Base-by-base conservation (phyloP, 2,113 vertebrate species). In the Lepus americanus region DNA sequence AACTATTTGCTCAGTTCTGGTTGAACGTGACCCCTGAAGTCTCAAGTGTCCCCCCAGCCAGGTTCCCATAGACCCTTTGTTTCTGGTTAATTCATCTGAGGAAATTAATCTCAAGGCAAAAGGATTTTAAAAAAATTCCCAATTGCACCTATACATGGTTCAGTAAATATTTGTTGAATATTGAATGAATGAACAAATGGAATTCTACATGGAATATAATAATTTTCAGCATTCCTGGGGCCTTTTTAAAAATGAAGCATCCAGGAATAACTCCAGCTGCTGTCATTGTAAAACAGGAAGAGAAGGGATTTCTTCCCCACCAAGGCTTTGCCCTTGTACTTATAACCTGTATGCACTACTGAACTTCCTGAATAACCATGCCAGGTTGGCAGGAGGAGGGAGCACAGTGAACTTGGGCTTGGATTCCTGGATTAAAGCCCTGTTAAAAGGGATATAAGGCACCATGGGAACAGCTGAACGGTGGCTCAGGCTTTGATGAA, bases 71-170 rank as follows among this genome's bases (percentile, higher is more conserved):
- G 55, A 67, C 22, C 77, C 77, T 74, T 29, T 49, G 49, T 29
- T 73, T 90, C 36, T 55, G 63, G 55, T 77, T 88, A 69, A 80
- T 33, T 90, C 79, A 87, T 88, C 74, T 29, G 61, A 55, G 39
- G 33, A 94, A 96, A 69, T 78, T 20, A 77, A 78, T 96, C 89
- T 87, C 5, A 2, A 73, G 36, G 85, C 72, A 55, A 83, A 89
- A 23, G 0, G 39, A 12, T 89, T 72, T 63, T 85, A 74, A 39
- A 14, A 22, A 63, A 23, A 51, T 39, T 76, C 20, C 14, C 66
- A 12, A 5, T 20, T 74, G 17, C n/a, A 69, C 53, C 16, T 8
- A 67, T 80, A 90, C 84, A 67, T 20, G 39, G 69, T 53, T 87
- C 25, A 6, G 77, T 70, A 83, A 87, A 85, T 79, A 59, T 78